A percentile compares a stretch with the other conserved stretches of the same genome.
These are phyloP conservation scores for Pinctada fucata DNA, from an alignment of 2,888 invertebrate genomes.

Conservation along the genomic window DNA sequence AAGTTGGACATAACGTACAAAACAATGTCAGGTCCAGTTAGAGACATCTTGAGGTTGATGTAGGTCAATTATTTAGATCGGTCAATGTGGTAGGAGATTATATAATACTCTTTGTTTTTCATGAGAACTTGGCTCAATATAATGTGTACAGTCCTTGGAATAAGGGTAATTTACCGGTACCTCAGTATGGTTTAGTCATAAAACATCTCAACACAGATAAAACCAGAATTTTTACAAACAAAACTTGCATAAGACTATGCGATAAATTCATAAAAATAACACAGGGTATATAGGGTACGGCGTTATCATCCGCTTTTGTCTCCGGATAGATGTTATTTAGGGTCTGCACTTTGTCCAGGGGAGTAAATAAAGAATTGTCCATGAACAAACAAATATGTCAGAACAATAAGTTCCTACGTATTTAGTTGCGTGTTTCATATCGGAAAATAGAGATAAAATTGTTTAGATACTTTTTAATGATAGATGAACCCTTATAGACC, in stretches of 20 bases:
- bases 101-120: neutral
- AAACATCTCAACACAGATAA: neutral
- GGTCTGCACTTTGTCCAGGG: neutral
- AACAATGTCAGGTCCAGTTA: no score
- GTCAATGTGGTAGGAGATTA: neutral
- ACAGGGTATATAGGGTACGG: neutral
- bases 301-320: neutral
- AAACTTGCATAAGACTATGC: neutral
- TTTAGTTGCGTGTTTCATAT: no score
- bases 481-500: no score
- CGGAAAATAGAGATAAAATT: no score
- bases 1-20: no score
- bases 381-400: no score
- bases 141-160: neutral
- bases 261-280: constrained; percentile 2
- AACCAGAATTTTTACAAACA: neutral
- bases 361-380: neutral
- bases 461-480: no score
- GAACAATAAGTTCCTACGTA: no score
- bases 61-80: no score
- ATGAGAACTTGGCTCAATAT: neutral
- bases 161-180: neutral
- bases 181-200: neutral
- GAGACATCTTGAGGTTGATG: no score
- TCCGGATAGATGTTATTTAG: neutral